Evolutionary conservation across 2,113 vertebrate genomes (phyloP).

Genomic region (Equus quagga): DNA sequence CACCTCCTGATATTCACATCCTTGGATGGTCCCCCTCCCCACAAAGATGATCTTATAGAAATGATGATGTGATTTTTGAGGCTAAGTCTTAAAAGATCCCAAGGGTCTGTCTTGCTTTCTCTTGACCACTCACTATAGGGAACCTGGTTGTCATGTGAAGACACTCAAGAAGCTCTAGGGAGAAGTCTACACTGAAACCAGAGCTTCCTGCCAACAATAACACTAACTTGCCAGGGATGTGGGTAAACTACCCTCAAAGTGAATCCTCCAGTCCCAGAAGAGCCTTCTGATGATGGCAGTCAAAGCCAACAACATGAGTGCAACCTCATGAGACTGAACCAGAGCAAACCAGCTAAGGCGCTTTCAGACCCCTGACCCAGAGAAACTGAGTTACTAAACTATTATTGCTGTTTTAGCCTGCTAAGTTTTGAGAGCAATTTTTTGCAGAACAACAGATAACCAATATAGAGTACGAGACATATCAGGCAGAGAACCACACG

Average conservation of each 20-base stretch:
- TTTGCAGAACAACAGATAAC: not conserved
- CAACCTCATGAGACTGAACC: not conserved
- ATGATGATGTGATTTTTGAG: not conserved
- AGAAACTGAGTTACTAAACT: conserved; percentile 10
- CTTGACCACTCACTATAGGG: not conserved
- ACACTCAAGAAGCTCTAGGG: not conserved
- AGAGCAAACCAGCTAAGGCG: not conserved
- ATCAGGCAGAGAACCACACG: not conserved
- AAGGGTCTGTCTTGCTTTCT: not conserved
- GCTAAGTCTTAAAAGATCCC: not conserved
- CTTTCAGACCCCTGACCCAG: not conserved
- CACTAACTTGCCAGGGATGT: not conserved
- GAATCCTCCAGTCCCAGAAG: not conserved
- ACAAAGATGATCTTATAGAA: not conserved
- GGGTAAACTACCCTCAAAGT: not conserved
- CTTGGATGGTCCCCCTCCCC: not conserved
- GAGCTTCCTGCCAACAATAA: not conserved
- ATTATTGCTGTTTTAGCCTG: not conserved
- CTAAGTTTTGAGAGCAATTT: not conserved
- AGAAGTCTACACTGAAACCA: not conserved
- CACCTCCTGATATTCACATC: not conserved
- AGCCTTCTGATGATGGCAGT: not conserved
- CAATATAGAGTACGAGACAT: not conserved
- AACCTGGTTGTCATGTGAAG: not conserved
- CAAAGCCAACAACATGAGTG: not conserved